Evolutionary conservation across 23 tunicate genomes (phyloP).

Genomic region (Trididemnum clinides): DNA sequence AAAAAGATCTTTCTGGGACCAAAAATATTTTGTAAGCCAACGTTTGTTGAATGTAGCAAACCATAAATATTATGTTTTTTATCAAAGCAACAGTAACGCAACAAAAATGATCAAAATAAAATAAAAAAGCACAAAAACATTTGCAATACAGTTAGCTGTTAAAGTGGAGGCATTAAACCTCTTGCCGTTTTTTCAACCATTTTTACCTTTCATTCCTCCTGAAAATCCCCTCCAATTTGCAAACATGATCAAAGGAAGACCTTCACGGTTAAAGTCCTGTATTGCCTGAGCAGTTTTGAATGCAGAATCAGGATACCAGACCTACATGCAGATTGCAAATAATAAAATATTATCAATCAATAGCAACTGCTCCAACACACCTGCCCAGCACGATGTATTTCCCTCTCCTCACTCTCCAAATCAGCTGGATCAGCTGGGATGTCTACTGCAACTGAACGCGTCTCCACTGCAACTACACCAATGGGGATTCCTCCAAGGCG

Average conservation of each 20-base stretch:
- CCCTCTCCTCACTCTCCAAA: constrained; percentile 87
- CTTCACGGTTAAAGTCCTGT: constrained; percentile 89
- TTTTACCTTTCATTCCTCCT: constrained; percentile 98
- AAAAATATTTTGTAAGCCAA: too few species aligned
- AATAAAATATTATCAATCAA: too few species aligned
- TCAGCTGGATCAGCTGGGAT: constrained; percentile 99
- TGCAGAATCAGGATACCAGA: constrained; percentile 99
- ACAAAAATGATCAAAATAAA: too few species aligned
- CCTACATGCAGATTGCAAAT: constrained; percentile 60
- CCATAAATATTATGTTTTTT: too few species aligned
- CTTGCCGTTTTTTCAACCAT: not conserved
- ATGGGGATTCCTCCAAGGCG: constrained; percentile 97
- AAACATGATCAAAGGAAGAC: constrained; percentile 97
- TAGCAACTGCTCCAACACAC: constrained; percentile 25
- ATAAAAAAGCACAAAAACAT: too few species aligned
- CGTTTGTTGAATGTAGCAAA: too few species aligned
- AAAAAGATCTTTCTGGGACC: not conserved
- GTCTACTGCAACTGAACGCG: constrained; percentile 85
- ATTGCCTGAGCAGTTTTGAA: constrained; percentile 99
- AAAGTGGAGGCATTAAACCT: too few species aligned
- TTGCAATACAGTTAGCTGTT: too few species aligned
- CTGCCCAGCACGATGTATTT: constrained; percentile 93
- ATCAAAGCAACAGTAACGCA: too few species aligned
- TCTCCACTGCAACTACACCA: constrained; percentile 97
- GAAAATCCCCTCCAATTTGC: constrained; percentile 99